Conservation (phyloP, 2,888 invertebrate species). For the Carabus problematicus region DNA sequence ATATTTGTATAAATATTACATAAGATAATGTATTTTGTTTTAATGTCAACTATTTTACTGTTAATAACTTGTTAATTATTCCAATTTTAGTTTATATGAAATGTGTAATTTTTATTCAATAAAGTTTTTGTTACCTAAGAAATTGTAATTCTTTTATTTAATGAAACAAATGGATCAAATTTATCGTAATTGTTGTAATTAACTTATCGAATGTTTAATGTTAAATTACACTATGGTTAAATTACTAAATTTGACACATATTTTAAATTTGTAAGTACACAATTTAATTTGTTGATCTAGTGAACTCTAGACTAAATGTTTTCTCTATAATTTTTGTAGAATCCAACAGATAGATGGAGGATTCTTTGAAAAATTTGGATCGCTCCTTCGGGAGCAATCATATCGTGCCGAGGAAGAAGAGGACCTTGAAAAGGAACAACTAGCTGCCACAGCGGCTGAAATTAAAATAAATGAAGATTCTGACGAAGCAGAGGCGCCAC, state of each 20-base stretch:
- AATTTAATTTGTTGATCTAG: too few species aligned
- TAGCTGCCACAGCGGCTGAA: slow-evolving; percentile 54
- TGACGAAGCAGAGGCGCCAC: slow-evolving; percentile 52
- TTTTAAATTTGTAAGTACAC: slow-evolving; percentile 2
- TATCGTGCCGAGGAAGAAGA: slow-evolving; percentile 66
- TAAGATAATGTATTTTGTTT: neutral
- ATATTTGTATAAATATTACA: too few species aligned
- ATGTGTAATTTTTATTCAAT: neutral
- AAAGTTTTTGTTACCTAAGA: neutral
- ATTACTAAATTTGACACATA: slow-evolving; percentile 14
- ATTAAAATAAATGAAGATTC: slow-evolving; percentile 46
- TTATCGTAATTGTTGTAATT: too few species aligned
- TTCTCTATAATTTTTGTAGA: slow-evolving; percentile 61
- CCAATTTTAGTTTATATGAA: neutral
- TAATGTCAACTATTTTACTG: slow-evolving; percentile 4
- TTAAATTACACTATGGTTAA: neutral
- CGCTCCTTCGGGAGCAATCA: slow-evolving; percentile 71
- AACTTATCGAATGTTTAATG: too few species aligned
- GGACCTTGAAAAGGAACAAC: slow-evolving; percentile 53
- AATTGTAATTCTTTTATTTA: too few species aligned
- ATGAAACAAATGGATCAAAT: too few species aligned
- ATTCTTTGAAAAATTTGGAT: slow-evolving; percentile 85
- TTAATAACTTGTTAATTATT: slow-evolving; percentile 2
- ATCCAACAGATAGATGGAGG: slow-evolving; percentile 83
- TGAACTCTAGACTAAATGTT: neutral